A percentile compares a stretch with the other conserved stretches of the same genome.
Evolutionary conservation across 2,888 invertebrate species (phyloP).

Genomic region (Arrhopalites spinosus): DNA sequence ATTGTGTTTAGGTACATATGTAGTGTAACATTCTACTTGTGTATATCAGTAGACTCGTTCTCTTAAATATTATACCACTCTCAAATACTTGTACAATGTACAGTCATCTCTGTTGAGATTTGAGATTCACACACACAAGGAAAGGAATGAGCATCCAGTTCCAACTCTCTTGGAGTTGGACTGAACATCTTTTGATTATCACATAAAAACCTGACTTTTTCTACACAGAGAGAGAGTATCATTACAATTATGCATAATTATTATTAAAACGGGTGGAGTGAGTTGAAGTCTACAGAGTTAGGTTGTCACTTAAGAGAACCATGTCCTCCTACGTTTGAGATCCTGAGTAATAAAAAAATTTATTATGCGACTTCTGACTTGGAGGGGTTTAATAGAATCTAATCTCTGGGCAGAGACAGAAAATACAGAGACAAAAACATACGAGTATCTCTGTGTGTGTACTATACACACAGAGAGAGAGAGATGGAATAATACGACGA

Average conservation of each 20-base stretch:
- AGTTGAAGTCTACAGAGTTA: slow-evolving; percentile 49
- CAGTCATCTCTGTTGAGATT: not conserved
- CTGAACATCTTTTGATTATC: slow-evolving; percentile 38
- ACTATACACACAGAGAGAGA: not conserved
- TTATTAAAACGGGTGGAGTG: slow-evolving; percentile 56
- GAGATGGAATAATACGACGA: slow-evolving; percentile 4
- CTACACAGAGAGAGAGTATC: slow-evolving; percentile 36
- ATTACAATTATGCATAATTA: slow-evolving; percentile 50
- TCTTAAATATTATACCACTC: not conserved
- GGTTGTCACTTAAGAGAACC: slow-evolving; percentile 51
- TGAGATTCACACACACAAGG: not conserved
- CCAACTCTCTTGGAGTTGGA: slow-evolving; percentile 25
- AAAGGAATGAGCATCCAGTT: slow-evolving; percentile 15
- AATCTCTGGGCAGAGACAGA: slow-evolving; percentile 4
- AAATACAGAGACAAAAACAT: not conserved
- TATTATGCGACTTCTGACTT: slow-evolving; percentile 37
- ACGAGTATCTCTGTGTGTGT: not conserved
- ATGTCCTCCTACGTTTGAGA: slow-evolving; percentile 54
- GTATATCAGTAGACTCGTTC: not conserved
- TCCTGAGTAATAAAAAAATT: slow-evolving; percentile 43
- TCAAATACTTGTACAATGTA: not conserved
- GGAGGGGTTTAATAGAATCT: slow-evolving; percentile 24
- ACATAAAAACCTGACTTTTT: slow-evolving; percentile 42
- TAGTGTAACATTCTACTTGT: too few species aligned
- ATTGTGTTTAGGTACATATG: too few species aligned